Percentiles rank a stretch among this genome's conserved stretches.
Evolutionary conservation across 2,888 invertebrate species (phyloP).

Genomic region (Neoascia interrupta): DNA sequence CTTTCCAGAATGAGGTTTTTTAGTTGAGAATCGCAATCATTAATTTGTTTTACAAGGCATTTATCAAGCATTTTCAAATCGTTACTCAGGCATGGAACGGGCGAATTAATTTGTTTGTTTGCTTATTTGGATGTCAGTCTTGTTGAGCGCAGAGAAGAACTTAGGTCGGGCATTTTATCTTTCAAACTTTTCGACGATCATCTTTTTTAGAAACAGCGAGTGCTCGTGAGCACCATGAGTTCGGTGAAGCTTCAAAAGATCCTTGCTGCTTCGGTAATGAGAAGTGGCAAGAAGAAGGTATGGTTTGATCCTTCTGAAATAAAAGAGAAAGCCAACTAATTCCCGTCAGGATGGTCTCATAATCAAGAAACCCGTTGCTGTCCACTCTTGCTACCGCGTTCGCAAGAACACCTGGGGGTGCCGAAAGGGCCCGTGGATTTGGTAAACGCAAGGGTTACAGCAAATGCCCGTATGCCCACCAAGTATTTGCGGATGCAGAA

Average conservation of each 20-base stretch:
- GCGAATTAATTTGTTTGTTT: no score
- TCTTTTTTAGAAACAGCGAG: conserved; percentile 78
- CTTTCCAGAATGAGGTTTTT: no score
- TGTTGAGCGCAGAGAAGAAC: no score
- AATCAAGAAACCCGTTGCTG: conserved; percentile 99
- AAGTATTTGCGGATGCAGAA: conserved; percentile 97
- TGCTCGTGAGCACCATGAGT: conserved; percentile 82
- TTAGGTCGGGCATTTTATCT: no score
- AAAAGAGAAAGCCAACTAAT: conserved; percentile 99
- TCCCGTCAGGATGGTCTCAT: conserved; percentile 99
- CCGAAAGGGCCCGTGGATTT: conserved; percentile 98
- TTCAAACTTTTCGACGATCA: conserved; percentile 76
- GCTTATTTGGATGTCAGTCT: no score
- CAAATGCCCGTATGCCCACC: conserved; percentile 99
- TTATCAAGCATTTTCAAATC: no score
- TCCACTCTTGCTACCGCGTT: conserved; percentile 98
- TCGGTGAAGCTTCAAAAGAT: conserved; percentile 98
- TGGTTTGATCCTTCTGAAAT: conserved; percentile 99
- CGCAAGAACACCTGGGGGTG: conserved; percentile 98
- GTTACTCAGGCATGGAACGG: no score
- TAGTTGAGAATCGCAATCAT: no score
- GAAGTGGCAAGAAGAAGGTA: conserved; percentile 99
- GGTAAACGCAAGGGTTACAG: conserved; percentile 99
- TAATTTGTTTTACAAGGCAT: no score
- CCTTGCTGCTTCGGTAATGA: conserved; percentile 98